Conservation (phyloP, 2,113 vertebrate species). For the Cairina moschata region DNA sequence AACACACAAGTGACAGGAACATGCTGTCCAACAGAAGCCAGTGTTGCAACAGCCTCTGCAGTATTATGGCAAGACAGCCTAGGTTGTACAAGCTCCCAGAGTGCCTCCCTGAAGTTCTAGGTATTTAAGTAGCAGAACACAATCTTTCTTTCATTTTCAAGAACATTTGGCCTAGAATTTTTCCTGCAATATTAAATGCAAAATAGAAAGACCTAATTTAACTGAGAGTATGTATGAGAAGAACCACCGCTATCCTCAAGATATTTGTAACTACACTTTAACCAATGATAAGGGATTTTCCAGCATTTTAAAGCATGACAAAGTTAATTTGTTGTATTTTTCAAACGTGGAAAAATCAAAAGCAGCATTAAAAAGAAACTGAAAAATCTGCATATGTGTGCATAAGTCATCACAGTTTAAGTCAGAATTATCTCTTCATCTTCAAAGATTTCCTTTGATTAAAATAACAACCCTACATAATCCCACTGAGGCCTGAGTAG, state of each 20-base stretch:
- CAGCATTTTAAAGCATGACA: not conserved
- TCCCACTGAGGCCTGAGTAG: not conserved
- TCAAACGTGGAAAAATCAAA: not conserved
- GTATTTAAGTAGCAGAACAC: not conserved
- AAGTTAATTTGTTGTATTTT: not conserved
- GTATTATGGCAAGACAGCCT: not conserved
- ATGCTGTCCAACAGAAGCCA: not conserved
- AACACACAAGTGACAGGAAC: rapidly evolving
- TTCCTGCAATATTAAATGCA: not conserved
- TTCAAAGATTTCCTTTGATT: not conserved
- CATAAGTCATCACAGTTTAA: not conserved
- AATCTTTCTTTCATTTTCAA: not conserved
- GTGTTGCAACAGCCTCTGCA: not conserved
- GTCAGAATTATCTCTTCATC: not conserved
- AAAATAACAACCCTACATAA: not conserved
- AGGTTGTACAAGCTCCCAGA: not conserved
- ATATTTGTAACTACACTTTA: not conserved
- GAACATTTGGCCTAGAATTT: not conserved
- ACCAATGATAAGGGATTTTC: not conserved
- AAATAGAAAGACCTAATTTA: not conserved
- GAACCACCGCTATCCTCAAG: not conserved
- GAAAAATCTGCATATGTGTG: not conserved
- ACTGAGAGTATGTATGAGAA: not conserved
- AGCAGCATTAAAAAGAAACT: not conserved
- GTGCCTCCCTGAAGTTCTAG: not conserved